Percentiles rank a stretch among this genome's conserved stretches.
phyloP scores from a whole-genome alignment of 37 sponge, comb jelly and placozoan species.

The Ephydatia muelleri region DNA sequence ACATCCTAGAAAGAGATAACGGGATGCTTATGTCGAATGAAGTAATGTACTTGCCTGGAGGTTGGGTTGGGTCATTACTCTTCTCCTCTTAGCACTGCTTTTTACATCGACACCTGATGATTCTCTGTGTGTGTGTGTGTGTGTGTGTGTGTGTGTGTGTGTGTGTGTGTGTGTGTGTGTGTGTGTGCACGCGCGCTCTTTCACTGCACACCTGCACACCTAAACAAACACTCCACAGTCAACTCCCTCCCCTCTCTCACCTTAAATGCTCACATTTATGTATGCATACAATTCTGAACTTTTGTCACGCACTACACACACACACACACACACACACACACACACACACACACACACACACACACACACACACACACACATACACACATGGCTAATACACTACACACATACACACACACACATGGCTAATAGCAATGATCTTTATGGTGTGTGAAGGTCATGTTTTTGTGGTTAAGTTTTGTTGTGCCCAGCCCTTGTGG shows the following conservation, averaged over 20 bases:
- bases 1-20: too few species aligned
- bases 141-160: slow-evolving; percentile 42
- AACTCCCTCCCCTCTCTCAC: too few species aligned
- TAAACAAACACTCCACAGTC: too few species aligned
- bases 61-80: too few species aligned
- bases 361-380: slow-evolving; percentile 14
- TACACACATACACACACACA: neutral
- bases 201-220: too few species aligned
- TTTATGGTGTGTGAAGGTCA: neutral
- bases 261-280: too few species aligned
- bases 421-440: neutral
- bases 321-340: neutral
- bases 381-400: neutral
- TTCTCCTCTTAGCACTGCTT: too few species aligned
- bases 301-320: neutral
- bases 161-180: slow-evolving; percentile 57
- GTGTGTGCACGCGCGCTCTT: neutral
- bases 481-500: slow-evolving; percentile 1
- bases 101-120: neutral
- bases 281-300: neutral
- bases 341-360: slow-evolving; percentile 24
- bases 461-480: neutral
- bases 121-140: neutral
- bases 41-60: too few species aligned
- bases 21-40: too few species aligned